Conservation (phyloP, 2,888 invertebrate species). For the Drosophila phalerata region DNA sequence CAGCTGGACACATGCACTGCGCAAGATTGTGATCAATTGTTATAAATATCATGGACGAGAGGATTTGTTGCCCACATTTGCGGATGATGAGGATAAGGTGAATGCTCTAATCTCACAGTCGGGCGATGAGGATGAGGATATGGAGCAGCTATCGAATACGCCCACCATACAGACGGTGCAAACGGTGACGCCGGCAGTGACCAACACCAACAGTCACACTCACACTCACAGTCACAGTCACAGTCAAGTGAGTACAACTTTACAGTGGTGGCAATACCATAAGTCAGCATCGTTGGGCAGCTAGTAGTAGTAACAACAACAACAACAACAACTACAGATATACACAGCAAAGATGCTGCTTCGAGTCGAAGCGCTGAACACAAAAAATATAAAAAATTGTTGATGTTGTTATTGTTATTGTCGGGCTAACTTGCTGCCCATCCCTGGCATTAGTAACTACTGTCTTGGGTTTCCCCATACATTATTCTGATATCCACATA, state of each 20-base stretch:
- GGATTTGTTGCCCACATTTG: conserved; percentile 97
- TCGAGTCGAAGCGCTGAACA: too few species aligned
- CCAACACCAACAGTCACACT: conserved; percentile 48
- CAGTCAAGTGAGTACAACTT: conserved; percentile 67
- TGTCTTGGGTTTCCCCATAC: background rate
- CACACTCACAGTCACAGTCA: conserved; percentile 42
- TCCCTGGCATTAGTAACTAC: background rate
- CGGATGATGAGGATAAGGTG: conserved; percentile 94
- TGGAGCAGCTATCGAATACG: conserved; percentile 75
- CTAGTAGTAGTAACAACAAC: background rate
- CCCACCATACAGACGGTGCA: conserved; percentile 78
- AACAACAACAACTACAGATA: too few species aligned
- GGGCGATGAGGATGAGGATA: conserved; percentile 80
- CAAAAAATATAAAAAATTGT: too few species aligned
- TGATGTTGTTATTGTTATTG: too few species aligned
- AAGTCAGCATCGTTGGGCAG: background rate
- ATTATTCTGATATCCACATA: background rate
- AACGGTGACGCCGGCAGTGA: conserved; percentile 70
- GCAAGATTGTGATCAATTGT: conserved; percentile 98
- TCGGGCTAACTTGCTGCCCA: background rate
- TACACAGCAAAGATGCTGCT: too few species aligned
- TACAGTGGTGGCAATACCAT: background rate
- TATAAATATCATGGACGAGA: conserved; percentile 99
- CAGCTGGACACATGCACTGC: conserved; percentile 98
- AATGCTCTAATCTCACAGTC: conserved; percentile 87